These are phyloP conservation scores for Baryphthengus martii DNA, from an alignment of 2,113 vertebrate genomes.

Conservation along the genomic window DNA sequence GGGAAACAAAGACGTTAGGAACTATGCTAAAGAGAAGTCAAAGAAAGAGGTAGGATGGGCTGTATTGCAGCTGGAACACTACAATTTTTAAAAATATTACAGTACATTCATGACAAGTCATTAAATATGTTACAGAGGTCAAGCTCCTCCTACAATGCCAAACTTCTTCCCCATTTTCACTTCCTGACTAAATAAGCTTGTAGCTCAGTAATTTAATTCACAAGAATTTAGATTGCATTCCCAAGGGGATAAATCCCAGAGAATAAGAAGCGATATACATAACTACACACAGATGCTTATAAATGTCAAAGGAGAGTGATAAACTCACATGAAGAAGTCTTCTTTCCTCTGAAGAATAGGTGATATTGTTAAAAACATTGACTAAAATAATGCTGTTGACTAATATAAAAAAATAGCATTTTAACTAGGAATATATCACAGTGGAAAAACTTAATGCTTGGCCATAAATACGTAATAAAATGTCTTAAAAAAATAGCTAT, in stretches of 20 bases:
- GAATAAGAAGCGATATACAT: background rate
- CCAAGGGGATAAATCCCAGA: background rate
- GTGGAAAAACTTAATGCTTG: background rate
- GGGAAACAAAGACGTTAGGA: background rate
- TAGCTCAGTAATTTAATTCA: background rate
- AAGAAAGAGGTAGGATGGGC: background rate
- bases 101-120: background rate
- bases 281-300: background rate
- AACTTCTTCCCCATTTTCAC: background rate
- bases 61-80: background rate
- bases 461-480: background rate
- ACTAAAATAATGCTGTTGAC: background rate
- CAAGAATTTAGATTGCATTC: background rate
- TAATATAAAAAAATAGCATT: background rate
- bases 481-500: background rate
- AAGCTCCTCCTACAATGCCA: background rate
- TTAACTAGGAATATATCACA: background rate
- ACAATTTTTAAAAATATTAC: background rate
- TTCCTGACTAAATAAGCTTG: background rate
- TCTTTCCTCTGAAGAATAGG: background rate
- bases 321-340: background rate
- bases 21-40: background rate
- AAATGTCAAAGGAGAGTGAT: background rate
- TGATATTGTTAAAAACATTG: background rate
- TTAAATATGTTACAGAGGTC: background rate